Base-by-base conservation (phyloP, 2,888 invertebrate species). In the Gerosis bhagava region DNA sequence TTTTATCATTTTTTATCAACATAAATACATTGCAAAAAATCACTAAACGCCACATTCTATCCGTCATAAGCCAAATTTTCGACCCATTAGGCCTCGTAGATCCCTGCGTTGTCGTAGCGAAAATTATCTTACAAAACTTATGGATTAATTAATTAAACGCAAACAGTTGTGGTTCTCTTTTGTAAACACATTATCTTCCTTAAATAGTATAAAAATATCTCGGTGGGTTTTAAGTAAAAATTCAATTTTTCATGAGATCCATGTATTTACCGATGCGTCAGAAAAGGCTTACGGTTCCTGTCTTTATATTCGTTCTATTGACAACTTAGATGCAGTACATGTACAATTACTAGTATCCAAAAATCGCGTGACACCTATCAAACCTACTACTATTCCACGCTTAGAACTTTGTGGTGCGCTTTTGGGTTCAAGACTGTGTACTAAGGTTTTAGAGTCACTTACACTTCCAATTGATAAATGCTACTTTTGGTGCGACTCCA, bases 181-280 rank as follows among this genome's bases (percentile, higher is more conserved):
- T 36, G 35, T 24, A 6, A 24, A 16, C 7, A 34, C 28, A 5
- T 31, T 49, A 5, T 13, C 51, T 26, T 12, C 1, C 43, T 19
- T 59, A 11, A 62, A 59, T 28, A 1, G 42, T 0, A 1, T 62
- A 17, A 28, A 47, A 12, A 51, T 62, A 26, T 60, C 63, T 4
- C 54, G 64, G 4, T 53, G 48, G 45, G 51, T 56, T 5, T 21
- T 49, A 1, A 3, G 28, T 31, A 10, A 54, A 6, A 11, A 50
- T 0, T 17, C 47, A 1, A 1, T 13, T 6, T 13, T 1, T 6
- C 5, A 49, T 5, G 57, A 66, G 42, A 2, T 68, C 1, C 64
- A 65, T 41, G 26, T 53, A 1, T 67, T 65, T 39, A 39, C 56
- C 8, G 65, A 65, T 13, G 56, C 62, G 0, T 60, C 60, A 1